Evolutionary conservation across 2,113 vertebrate genomes (phyloP).

Genomic region (Apistogramma diplotaenia): DNA sequence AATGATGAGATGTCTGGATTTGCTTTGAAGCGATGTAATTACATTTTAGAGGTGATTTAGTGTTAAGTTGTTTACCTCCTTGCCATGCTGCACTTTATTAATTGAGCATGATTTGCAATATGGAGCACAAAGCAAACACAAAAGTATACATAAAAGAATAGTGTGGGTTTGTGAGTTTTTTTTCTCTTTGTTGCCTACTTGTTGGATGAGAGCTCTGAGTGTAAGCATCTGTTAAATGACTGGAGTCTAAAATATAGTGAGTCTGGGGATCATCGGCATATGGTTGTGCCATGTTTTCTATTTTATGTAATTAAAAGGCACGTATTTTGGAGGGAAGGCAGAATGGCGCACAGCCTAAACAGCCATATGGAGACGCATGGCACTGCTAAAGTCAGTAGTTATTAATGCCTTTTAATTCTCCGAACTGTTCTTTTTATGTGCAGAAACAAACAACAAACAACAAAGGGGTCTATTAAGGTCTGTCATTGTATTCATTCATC

Average conservation of each 20-base stretch:
- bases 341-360: constrained; percentile 29
- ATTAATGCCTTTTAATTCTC: background rate
- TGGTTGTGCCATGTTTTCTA: constrained; percentile 36
- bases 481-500: background rate
- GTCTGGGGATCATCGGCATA: constrained; percentile 40
- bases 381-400: background rate
- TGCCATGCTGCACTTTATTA: constrained; percentile 14
- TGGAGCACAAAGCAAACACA: background rate
- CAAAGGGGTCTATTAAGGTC: background rate
- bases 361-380: constrained; percentile 35
- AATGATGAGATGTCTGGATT: constrained; percentile 38
- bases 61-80: constrained; percentile 4
- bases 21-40: constrained; percentile 31
- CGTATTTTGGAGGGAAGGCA: background rate
- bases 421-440: background rate
- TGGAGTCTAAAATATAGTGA: constrained; percentile 30
- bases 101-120: background rate
- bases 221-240: constrained; percentile 46
- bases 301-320: constrained; percentile 57
- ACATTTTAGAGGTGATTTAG: constrained; percentile 28
- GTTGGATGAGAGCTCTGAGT: constrained; percentile 8
- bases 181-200: background rate
- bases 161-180: background rate
- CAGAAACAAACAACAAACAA: background rate
- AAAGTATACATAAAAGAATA: background rate